phyloP scores from a whole-genome alignment of 2,888 invertebrate genomes.

The Noctua janthe region DNA sequence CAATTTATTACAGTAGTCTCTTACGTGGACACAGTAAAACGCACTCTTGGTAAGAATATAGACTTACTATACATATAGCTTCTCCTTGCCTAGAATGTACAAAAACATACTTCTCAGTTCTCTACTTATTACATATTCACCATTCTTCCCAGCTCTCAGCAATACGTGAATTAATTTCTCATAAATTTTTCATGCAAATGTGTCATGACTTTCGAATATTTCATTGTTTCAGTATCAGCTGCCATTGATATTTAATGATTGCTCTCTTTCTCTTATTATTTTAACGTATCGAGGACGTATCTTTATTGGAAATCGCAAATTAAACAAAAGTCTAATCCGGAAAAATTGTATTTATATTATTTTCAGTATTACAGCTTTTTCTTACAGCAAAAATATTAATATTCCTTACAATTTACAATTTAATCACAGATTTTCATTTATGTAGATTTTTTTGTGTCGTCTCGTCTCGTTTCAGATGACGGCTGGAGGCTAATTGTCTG shows the following conservation, averaged over 20 bases:
- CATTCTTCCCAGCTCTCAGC: background rate
- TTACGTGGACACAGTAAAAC: no score
- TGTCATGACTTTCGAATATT: background rate
- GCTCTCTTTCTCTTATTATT: background rate
- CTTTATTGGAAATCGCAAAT: conserved; percentile 17
- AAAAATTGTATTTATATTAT: background rate
- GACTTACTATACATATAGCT: background rate
- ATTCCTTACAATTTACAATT: conserved; percentile 18
- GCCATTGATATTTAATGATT: conserved; percentile 11
- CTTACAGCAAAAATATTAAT: conserved; percentile 16
- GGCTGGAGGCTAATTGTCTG: conserved; percentile 19
- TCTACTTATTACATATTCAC: background rate
- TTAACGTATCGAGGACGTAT: background rate
- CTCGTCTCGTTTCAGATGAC: background rate
- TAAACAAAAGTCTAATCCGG: background rate
- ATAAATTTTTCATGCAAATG: background rate
- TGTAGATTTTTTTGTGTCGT: conserved; percentile 3
- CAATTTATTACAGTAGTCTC: no score
- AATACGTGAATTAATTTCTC: background rate
- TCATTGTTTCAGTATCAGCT: background rate
- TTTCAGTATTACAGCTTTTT: conserved; percentile 2
- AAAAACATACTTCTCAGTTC: background rate
- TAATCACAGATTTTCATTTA: conserved; percentile 25
- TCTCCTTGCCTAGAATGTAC: background rate
- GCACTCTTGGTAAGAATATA: no score